Conservation (phyloP, 2,888 invertebrate species). For the Lagria hirta region DNA sequence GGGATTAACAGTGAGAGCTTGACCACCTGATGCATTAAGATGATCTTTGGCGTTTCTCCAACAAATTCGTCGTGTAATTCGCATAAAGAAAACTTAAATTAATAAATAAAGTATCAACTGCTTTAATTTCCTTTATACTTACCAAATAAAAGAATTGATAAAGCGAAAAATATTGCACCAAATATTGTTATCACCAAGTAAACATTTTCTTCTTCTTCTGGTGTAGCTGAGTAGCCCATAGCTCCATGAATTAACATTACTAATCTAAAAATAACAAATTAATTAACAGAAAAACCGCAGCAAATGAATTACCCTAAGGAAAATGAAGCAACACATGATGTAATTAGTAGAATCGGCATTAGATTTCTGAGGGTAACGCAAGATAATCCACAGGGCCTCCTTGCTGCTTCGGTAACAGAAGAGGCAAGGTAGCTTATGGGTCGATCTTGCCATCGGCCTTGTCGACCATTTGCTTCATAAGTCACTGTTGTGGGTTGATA, state of each 20-base stretch:
- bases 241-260: constrained; percentile 66
- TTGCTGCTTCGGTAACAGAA: constrained; percentile 59
- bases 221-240: constrained; percentile 59
- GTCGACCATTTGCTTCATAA: constrained; percentile 59
- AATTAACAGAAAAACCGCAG: constrained; percentile 1
- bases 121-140: constrained; percentile 28
- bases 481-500: constrained; percentile 79
- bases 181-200: constrained; percentile 60
- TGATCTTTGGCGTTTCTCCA: constrained; percentile 51
- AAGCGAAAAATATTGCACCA: constrained; percentile 63
- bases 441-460: constrained; percentile 50
- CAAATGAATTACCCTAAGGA: constrained; percentile 43
- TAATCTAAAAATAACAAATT: constrained; percentile 53
- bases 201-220: constrained; percentile 46
- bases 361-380: constrained; percentile 44
- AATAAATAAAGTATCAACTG: neutral
- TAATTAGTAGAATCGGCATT: constrained; percentile 47
- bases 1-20: constrained; percentile 68
- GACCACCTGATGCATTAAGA: constrained; percentile 58
- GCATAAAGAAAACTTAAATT: constrained; percentile 47
- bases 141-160: constrained; percentile 65
- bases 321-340: constrained; percentile 47
- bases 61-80: constrained; percentile 48
- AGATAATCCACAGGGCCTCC: constrained; percentile 60
- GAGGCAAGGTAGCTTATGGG: constrained; percentile 52